Conservation (phyloP, 2,113 vertebrate genomes). For the Willisornis vidua region DNA sequence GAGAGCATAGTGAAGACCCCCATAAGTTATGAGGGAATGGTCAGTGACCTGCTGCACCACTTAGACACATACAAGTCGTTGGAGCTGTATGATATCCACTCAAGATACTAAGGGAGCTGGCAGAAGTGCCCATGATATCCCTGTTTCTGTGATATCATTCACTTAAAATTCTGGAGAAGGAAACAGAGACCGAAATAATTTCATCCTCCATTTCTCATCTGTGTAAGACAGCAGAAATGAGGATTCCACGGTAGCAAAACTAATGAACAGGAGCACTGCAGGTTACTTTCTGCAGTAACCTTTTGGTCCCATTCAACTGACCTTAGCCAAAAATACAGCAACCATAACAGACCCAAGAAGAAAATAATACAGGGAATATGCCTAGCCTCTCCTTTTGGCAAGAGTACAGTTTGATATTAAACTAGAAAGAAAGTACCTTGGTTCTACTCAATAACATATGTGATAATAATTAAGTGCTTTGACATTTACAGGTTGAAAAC, state of each 20-base stretch:
- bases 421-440: not conserved
- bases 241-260: not conserved
- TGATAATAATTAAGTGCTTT: not conserved
- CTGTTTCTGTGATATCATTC: not conserved
- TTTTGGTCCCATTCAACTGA: not conserved
- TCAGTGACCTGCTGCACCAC: not conserved
- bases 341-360: not conserved
- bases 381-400: not conserved
- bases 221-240: not conserved
- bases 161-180: not conserved
- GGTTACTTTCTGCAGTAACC: not conserved
- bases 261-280: not conserved
- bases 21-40: not conserved
- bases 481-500: not conserved
- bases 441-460: not conserved
- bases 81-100: not conserved
- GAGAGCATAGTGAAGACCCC: not conserved
- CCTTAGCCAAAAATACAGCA: not conserved
- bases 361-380: not conserved
- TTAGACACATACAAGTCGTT: not conserved
- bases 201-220: not conserved
- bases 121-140: not conserved
- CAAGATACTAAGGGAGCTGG: not conserved
- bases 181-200: not conserved
- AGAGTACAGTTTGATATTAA: not conserved